These are phyloP conservation scores for Tenthredo scrophulariae DNA, from an alignment of 2,888 invertebrate species.

Conservation along the genomic window DNA sequence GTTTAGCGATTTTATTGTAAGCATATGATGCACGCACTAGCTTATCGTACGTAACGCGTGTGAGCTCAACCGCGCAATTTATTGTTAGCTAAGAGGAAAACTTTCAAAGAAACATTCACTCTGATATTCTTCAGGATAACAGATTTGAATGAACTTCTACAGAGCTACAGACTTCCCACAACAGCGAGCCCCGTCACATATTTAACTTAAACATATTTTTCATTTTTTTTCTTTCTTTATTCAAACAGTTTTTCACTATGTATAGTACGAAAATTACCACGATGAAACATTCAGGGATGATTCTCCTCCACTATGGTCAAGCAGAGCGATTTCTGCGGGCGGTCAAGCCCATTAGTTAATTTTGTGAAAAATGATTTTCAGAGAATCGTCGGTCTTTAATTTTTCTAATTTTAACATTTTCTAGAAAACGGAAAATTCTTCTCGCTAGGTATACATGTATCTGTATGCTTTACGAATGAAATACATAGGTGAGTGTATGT, in stretches of 20 bases:
- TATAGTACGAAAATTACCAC: background rate
- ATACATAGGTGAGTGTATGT: background rate
- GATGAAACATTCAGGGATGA: background rate
- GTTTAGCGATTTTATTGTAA: background rate
- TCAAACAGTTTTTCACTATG: background rate
- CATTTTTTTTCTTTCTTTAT: background rate
- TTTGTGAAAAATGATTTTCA: background rate
- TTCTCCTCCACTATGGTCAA: too few species aligned
- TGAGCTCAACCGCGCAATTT: background rate
- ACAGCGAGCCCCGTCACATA: background rate
- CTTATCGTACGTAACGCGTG: background rate
- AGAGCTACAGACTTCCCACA: background rate
- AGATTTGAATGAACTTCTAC: conserved; percentile 1
- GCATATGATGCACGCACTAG: background rate
- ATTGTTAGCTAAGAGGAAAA: background rate
- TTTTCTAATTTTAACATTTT: background rate
- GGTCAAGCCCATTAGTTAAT: too few species aligned
- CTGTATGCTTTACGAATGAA: background rate
- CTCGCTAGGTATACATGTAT: background rate
- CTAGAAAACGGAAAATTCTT: background rate
- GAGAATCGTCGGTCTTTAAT: too few species aligned
- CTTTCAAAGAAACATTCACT: background rate
- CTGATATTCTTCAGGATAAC: background rate
- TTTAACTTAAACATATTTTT: background rate
- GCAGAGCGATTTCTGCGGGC: too few species aligned